Conservation (phyloP, 2,113 vertebrate species). For the Trogon surrucura region DNA sequence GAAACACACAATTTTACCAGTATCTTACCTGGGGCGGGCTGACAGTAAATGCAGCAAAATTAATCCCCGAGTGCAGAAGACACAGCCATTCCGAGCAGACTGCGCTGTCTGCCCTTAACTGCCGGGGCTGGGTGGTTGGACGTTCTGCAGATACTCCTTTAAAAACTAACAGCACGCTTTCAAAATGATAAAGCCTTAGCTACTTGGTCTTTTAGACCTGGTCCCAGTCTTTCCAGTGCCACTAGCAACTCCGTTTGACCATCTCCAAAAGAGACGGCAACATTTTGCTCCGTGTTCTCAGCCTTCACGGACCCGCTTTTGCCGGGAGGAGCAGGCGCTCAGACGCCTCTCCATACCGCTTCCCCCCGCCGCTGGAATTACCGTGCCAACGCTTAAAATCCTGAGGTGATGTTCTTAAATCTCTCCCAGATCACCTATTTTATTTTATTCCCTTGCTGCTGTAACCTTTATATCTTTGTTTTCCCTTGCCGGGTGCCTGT, state of each 20-base stretch:
- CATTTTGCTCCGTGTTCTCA: not conserved
- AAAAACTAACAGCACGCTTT: not conserved
- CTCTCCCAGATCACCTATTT: not conserved
- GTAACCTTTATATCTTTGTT: not conserved
- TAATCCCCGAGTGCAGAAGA: not conserved
- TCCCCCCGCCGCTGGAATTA: not conserved
- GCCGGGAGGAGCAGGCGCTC: not conserved
- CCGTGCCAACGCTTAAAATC: not conserved
- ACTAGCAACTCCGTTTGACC: not conserved
- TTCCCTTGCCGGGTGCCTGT: not conserved
- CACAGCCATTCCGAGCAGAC: not conserved
- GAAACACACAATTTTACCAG: not conserved
- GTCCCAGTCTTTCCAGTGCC: not conserved
- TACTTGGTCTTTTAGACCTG: not conserved
- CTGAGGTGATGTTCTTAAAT: not conserved
- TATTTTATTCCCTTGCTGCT: not conserved
- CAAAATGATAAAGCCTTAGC: not conserved
- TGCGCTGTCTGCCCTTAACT: not conserved
- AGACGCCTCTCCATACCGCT: not conserved
- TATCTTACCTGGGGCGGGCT: not conserved
- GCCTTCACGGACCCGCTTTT: not conserved
- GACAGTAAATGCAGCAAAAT: not conserved
- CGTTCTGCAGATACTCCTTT: not conserved
- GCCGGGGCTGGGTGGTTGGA: not conserved
- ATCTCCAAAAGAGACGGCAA: not conserved